Conservation (phyloP, 2,888 invertebrate genomes). For the Macaria liturata region DNA sequence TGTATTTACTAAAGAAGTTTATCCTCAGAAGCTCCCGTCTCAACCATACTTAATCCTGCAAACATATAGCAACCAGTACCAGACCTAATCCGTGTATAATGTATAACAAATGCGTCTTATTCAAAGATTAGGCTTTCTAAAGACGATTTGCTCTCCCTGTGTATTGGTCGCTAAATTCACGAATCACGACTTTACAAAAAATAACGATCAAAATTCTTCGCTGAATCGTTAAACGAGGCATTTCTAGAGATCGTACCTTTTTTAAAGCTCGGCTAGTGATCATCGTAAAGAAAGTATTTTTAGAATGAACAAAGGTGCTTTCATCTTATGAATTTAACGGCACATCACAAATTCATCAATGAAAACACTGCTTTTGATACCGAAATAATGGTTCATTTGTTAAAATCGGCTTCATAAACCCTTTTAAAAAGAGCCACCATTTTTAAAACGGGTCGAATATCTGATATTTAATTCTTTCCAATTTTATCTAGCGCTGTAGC, state of each 20-base stretch:
- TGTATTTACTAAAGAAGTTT: background rate
- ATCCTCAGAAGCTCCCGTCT: background rate
- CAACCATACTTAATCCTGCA: conserved; percentile 2
- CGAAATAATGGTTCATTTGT: background rate
- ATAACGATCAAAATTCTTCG: conserved; percentile 1
- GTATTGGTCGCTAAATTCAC: too few species aligned
- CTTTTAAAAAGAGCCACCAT: too few species aligned
- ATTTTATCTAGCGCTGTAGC: too few species aligned
- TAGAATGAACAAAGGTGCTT: conserved; percentile 9
- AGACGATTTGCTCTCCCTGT: too few species aligned
- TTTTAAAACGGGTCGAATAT: too few species aligned
- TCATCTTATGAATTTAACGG: conserved; percentile 13
- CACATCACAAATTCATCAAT: background rate
- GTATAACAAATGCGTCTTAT: too few species aligned
- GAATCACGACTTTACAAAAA: too few species aligned
- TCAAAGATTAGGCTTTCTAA: too few species aligned
- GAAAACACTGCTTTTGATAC: conserved; percentile 8
- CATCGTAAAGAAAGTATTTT: conserved; percentile 21
- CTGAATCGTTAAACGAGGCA: conserved; percentile 3
- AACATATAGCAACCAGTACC: background rate
- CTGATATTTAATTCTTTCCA: too few species aligned
- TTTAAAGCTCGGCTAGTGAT: conserved; percentile 8
- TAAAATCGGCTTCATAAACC: too few species aligned
- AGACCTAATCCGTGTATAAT: conserved; percentile 1
- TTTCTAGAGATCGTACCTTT: conserved; percentile 3